Percentiles rank a stretch among this genome's conserved stretches.
phyloP scores from a whole-genome alignment of 2,888 invertebrate genomes.

The Lithophane socia region DNA sequence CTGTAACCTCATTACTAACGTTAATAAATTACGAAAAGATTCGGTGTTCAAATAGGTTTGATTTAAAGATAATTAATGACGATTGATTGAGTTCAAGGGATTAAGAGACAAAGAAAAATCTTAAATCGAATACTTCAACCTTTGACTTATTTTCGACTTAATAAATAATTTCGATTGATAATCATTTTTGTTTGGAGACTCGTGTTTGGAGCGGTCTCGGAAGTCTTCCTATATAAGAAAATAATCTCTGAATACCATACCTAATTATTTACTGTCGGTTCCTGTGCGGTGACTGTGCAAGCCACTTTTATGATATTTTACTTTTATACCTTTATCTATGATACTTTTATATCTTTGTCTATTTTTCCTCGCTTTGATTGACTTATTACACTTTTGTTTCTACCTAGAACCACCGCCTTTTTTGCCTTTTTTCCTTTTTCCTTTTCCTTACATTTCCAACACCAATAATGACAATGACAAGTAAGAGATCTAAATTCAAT shows the following conservation, averaged over 20 bases:
- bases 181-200: neutral
- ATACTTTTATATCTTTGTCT: no score
- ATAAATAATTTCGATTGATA: conserved; percentile 18
- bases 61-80: conserved; percentile 21
- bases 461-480: no score
- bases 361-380: no score
- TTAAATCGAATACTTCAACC: neutral
- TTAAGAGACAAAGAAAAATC: neutral
- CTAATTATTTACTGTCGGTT: no score
- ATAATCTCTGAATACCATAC: neutral
- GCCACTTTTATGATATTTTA: no score
- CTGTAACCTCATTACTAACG: neutral
- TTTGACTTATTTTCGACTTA: neutral
- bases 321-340: no score
- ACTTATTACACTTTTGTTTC: no score
- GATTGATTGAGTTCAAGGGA: conserved; percentile 16
- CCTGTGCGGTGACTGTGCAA: no score
- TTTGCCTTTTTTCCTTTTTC: no score
- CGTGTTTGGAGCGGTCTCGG: neutral
- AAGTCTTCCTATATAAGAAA: neutral
- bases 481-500: neutral
- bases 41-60: neutral
- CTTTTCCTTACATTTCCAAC: no score
- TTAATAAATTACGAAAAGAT: conserved; percentile 1
- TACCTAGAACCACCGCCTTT: no score